phyloP scores from a whole-genome alignment of 1,140 invertebrate species.

The Brachionus manjavacas region DNA sequence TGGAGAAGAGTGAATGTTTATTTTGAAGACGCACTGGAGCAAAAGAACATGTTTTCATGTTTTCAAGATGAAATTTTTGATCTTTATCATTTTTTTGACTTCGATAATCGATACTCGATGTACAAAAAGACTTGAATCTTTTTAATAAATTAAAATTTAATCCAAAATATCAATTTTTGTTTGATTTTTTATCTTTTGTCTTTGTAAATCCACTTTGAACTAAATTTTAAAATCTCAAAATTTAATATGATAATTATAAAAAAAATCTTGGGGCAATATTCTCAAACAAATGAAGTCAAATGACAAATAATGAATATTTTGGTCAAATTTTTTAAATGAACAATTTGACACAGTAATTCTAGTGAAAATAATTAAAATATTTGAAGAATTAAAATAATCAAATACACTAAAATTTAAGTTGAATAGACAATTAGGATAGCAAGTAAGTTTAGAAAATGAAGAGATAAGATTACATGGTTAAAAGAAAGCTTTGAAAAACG shows the following conservation, averaged over 20 bases:
- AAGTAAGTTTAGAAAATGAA: neutral
- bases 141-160: neutral
- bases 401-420: neutral
- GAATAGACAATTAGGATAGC: neutral
- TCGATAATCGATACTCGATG: too few species aligned
- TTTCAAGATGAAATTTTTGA: too few species aligned
- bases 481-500: neutral
- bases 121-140: too few species aligned
- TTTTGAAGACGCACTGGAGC: too few species aligned
- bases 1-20: too few species aligned
- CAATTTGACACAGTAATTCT: neutral
- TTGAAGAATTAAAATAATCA: neutral
- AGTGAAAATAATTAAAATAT: neutral
- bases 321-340: neutral
- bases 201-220: neutral
- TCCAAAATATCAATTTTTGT: neutral
- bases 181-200: neutral
- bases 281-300: neutral
- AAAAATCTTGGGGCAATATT: neutral
- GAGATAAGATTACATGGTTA: neutral
- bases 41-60: too few species aligned
- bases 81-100: too few species aligned
- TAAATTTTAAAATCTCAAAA: neutral
- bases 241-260: neutral
- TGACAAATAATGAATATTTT: slow-evolving; percentile 2